A percentile compares a stretch with the other conserved stretches of the same genome.
These are phyloP conservation scores for Musca vetustissima DNA, from an alignment of 1,140 invertebrate species.

Conservation along the genomic window DNA sequence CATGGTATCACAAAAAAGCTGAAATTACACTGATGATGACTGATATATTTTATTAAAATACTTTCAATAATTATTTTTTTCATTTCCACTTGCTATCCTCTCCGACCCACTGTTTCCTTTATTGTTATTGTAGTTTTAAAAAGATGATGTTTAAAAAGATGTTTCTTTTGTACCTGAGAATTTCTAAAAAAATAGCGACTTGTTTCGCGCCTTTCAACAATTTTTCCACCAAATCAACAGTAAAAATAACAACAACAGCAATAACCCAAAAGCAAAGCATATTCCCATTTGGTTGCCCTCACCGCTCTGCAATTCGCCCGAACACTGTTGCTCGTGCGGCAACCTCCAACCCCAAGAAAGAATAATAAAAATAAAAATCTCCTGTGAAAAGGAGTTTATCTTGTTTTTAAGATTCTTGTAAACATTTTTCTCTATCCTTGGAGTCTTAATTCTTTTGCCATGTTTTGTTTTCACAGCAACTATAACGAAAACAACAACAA, in stretches of 20 bases:
- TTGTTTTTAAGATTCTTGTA: slow-evolving; percentile 21
- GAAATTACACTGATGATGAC: no score
- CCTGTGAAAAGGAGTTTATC: slow-evolving; percentile 7
- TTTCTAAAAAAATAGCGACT: slow-evolving; percentile 21
- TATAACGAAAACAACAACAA: no score
- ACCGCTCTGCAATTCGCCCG: no score
- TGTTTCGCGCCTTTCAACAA: slow-evolving; percentile 22
- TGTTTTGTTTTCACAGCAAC: not conserved
- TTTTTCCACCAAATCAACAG: slow-evolving; percentile 13
- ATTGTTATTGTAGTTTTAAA: slow-evolving; percentile 5
- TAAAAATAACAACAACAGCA: not conserved
- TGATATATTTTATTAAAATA: no score
- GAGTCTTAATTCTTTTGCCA: not conserved
- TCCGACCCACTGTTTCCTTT: not conserved
- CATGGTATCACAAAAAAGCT: no score
- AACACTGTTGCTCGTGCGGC: no score
- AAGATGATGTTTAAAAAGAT: slow-evolving; percentile 21
- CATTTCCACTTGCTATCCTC: no score
- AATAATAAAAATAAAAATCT: no score
- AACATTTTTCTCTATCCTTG: slow-evolving; percentile 10
- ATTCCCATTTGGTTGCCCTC: no score
- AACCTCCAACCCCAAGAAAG: no score
- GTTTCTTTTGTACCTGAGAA: slow-evolving; percentile 17
- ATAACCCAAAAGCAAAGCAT: no score
- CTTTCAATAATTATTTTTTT: no score